Evolutionary conservation across 2,888 invertebrate genomes (phyloP), one percentile per base, ranked within the genome.

Genomic region (Deilephila elpenor): DNA sequence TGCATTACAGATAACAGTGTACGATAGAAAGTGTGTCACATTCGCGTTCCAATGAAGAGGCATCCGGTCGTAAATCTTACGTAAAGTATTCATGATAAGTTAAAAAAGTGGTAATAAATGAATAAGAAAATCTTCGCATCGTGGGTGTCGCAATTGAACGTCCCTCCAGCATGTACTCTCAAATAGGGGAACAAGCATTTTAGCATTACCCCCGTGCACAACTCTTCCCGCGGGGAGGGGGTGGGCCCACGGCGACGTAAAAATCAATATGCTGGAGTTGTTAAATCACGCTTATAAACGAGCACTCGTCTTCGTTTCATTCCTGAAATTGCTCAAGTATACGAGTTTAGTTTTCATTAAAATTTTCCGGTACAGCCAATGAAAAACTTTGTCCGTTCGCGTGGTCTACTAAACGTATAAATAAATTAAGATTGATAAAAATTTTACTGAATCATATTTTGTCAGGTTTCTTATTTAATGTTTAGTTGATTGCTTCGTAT

Each of bases 241-340:
- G 91, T 88, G 91, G 93, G 91, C 93, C 93, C 93, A 93, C 93
- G 93, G 93, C 94, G 94, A 94, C 94, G 95, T 95, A 95, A 95
- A 95, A 95, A 95, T 95, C 95, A 95, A 95, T 95, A 95, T 96
- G 96, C 96, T 96, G 96, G 96, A 96, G 96, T 96, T 96, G 96
- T 96, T 96, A 96, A 96, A 96, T 96, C 96, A 96, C 96, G 96
- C 95, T 95, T 95, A 95, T 95, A 95, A 95, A 94, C 93, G 94
- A 94, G 93, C 91, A 94, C 94, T 95, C 95, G 95, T 95, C 95
- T 95, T 95, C 95, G 92, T 94, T 94, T 92, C 92, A 91, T 92
- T 93, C 88, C 93, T 93, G 88, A 94, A 93, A 92, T 91, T 91
- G 88, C 89, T 89, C 82, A 90, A 91, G 88, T 88, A 88, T 88